Percentiles rank a stretch among this genome's conserved stretches.
phyloP scores from a whole-genome alignment of 2,113 vertebrate genomes.

The Phycodurus eques region DNA sequence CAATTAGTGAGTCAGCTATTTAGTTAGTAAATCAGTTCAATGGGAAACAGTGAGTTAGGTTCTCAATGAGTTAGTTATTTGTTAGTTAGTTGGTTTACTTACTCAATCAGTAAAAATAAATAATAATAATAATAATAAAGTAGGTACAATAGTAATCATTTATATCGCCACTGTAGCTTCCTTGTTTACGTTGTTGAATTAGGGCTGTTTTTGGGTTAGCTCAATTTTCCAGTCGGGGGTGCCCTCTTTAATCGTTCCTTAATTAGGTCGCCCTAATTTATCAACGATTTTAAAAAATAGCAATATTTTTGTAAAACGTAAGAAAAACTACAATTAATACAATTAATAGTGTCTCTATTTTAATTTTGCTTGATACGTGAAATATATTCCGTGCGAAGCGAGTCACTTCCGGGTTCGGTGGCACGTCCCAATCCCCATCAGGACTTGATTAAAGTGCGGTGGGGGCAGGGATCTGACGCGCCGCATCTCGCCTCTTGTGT shows the following conservation, averaged over 20 bases:
- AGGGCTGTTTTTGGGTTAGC: slow-evolving; percentile 37
- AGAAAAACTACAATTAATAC: background rate
- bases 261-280: background rate
- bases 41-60: no score
- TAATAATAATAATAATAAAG: background rate
- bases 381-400: slow-evolving; percentile 8
- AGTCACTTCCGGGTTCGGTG: slow-evolving; percentile 66
- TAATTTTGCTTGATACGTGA: background rate
- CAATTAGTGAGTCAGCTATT: background rate
- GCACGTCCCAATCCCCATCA: slow-evolving; percentile 66
- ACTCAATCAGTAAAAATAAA: background rate
- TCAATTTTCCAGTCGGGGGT: slow-evolving; percentile 49
- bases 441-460: slow-evolving; percentile 61
- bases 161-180: background rate
- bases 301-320: background rate
- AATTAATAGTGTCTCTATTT: background rate
- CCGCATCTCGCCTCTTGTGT: slow-evolving; percentile 44
- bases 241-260: background rate
- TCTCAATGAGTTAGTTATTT: no score
- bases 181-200: background rate
- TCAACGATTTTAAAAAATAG: background rate
- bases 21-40: no score
- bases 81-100: background rate
- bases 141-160: background rate
- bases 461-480: slow-evolving; percentile 64